Conservation (phyloP, 2,888 invertebrate species). For the Leptinotarsa haldemani region DNA sequence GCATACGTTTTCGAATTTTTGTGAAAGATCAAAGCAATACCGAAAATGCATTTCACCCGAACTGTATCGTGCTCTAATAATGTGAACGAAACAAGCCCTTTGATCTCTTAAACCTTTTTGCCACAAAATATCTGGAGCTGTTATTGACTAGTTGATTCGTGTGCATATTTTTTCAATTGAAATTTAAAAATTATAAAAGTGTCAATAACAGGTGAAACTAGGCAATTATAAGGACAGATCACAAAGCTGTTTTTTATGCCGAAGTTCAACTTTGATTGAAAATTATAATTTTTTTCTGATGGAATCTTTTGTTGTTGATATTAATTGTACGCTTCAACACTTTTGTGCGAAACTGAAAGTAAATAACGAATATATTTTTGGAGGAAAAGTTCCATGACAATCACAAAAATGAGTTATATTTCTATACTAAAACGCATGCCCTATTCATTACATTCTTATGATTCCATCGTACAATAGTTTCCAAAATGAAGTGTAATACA, state of each 20-base stretch:
- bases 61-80: conserved; percentile 5
- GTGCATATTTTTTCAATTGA: neutral
- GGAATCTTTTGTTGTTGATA: too few relatives aligned
- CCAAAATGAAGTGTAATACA: too few relatives aligned
- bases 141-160: neutral
- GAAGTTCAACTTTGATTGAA: too few relatives aligned
- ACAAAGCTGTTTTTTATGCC: neutral
- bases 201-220: neutral
- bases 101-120: neutral
- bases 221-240: neutral
- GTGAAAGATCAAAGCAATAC: neutral
- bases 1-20: neutral
- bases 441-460: too few relatives aligned
- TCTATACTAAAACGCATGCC: too few relatives aligned
- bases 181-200: neutral
- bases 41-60: neutral
- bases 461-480: too few relatives aligned
- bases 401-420: too few relatives aligned
- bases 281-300: too few relatives aligned
- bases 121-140: neutral
- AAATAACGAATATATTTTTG: too few relatives aligned
- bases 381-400: too few relatives aligned
- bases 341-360: too few relatives aligned
- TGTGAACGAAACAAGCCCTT: neutral
- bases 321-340: too few relatives aligned